phyloP scores from a whole-genome alignment of 2,797 vertebrate genomes.

The Phrynocephalus forsythii region DNA sequence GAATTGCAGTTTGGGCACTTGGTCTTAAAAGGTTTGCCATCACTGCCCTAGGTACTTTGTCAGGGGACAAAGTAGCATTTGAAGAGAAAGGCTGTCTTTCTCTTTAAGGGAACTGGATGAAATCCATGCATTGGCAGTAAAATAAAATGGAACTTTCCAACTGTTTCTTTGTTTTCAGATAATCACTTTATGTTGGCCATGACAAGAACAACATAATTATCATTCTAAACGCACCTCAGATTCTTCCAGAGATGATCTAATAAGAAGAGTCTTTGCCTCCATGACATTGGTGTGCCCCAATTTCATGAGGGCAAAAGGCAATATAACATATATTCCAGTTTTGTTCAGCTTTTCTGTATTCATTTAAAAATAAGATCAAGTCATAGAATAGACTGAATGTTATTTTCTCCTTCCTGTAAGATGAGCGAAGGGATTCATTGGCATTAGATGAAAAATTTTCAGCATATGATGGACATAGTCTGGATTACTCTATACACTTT shows the following conservation, averaged over 20 bases:
- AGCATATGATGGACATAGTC: no score
- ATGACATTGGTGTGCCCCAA: not conserved
- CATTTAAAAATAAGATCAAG: no score
- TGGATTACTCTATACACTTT: no score
- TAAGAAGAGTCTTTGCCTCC: not conserved
- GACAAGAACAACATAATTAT: not conserved
- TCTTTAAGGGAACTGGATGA: slow-evolving; percentile 37
- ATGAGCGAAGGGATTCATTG: no score
- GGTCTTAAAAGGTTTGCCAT: not conserved
- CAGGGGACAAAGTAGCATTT: slow-evolving; percentile 43
- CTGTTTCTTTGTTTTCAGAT: slow-evolving; percentile 39
- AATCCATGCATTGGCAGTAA: slow-evolving; percentile 33
- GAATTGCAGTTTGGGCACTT: no score
- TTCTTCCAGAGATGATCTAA: slow-evolving; percentile 29
- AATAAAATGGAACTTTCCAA: not conserved
- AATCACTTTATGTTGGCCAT: slow-evolving; percentile 42
- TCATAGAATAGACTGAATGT: no score
- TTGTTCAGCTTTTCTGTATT: no score
- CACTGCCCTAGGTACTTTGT: slow-evolving; percentile 53
- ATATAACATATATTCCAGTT: no score
- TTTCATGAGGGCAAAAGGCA: no score
- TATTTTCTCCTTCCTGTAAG: no score
- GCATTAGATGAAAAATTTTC: no score
- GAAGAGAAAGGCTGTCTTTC: slow-evolving; percentile 46
- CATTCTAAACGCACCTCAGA: slow-evolving; percentile 35